Evolutionary conservation across 2,888 invertebrate genomes (phyloP).

Genomic region (Thyatira batis): DNA sequence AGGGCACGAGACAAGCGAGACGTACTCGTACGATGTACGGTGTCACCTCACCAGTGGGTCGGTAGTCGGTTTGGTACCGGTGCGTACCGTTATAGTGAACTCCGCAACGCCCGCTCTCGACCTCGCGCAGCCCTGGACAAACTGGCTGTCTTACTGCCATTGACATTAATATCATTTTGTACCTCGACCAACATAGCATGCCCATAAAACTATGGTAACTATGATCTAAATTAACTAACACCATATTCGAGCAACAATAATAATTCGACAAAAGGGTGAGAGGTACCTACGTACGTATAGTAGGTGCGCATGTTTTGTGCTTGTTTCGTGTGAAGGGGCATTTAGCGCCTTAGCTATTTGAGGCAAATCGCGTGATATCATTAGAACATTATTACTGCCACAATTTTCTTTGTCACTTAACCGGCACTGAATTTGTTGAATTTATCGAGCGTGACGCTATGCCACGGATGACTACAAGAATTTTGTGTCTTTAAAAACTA

Average conservation of each 20-base stretch:
- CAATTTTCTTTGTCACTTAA: slow-evolving; percentile 71
- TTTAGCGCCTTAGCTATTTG: slow-evolving; percentile 61
- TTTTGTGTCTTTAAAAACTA: slow-evolving; percentile 26
- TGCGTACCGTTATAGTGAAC: slow-evolving; percentile 61
- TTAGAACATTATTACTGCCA: slow-evolving; percentile 64
- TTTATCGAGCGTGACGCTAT: slow-evolving; percentile 59
- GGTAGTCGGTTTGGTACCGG: slow-evolving; percentile 40
- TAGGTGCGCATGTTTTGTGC: slow-evolving; percentile 29
- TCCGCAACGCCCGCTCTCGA: slow-evolving; percentile 32
- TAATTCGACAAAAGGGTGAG: slow-evolving; percentile 44
- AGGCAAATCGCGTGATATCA: slow-evolving; percentile 65
- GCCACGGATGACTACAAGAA: slow-evolving; percentile 41
- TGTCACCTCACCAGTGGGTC: slow-evolving; percentile 11
- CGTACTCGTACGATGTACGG: slow-evolving; percentile 10
- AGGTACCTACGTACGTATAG: slow-evolving; percentile 32
- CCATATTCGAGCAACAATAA: slow-evolving; percentile 45
- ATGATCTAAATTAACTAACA: slow-evolving; percentile 51
- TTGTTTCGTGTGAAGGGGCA: slow-evolving; percentile 58
- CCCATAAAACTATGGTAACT: slow-evolving; percentile 50
- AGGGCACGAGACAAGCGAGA: slow-evolving; percentile 33
- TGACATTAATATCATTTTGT: slow-evolving; percentile 29
- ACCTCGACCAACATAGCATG: slow-evolving; percentile 38
- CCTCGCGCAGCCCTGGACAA: slow-evolving; percentile 25
- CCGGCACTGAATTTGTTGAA: slow-evolving; percentile 52
- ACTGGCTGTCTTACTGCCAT: slow-evolving; percentile 26